A percentile compares a stretch with the other conserved stretches of the same genome.
These are phyloP conservation scores for Peromyscus aztecus DNA, from an alignment of 2,797 vertebrate species.

Conservation along the genomic window DNA sequence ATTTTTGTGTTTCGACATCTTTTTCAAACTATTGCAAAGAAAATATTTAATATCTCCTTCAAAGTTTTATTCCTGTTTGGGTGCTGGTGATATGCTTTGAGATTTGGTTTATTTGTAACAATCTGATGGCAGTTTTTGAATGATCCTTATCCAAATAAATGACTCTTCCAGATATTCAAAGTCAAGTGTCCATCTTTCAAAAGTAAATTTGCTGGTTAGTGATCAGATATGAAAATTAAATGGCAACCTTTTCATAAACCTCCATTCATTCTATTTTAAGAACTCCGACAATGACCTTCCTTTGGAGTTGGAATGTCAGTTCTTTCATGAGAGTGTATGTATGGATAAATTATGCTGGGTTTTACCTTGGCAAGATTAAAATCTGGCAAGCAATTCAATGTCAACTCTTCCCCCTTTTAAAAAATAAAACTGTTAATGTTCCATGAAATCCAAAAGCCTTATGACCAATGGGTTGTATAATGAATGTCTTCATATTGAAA, in stretches of 20 bases:
- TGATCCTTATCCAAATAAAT: constrained; percentile 41
- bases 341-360: constrained; percentile 1
- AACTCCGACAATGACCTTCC: constrained; percentile 19
- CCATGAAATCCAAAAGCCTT: constrained; percentile 70
- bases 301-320: constrained; percentile 62
- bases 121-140: constrained; percentile 10
- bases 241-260: constrained; percentile 35
- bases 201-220: constrained; percentile 23
- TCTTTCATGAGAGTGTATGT: constrained; percentile 17
- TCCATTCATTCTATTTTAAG: constrained; percentile 51
- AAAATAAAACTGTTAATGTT: constrained; percentile 62
- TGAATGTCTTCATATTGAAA: constrained; percentile 70
- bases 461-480: constrained; percentile 58
- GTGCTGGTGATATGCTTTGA: neutral
- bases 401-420: constrained; percentile 15
- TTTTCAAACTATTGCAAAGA: constrained; percentile 38
- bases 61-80: constrained; percentile 7
- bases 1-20: neutral
- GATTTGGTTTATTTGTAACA: constrained; percentile 7
- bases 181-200: constrained; percentile 5
- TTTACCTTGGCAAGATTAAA: constrained; percentile 66
- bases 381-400: constrained; percentile 54
- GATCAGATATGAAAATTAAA: constrained; percentile 57
- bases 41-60: constrained; percentile 20
- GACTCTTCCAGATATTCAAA: neutral